A percentile compares a stretch with the other conserved stretches of the same genome.
These are phyloP conservation scores for Cecropterus lyciades DNA, from an alignment of 1,140 invertebrate genomes.

Conservation along the genomic window DNA sequence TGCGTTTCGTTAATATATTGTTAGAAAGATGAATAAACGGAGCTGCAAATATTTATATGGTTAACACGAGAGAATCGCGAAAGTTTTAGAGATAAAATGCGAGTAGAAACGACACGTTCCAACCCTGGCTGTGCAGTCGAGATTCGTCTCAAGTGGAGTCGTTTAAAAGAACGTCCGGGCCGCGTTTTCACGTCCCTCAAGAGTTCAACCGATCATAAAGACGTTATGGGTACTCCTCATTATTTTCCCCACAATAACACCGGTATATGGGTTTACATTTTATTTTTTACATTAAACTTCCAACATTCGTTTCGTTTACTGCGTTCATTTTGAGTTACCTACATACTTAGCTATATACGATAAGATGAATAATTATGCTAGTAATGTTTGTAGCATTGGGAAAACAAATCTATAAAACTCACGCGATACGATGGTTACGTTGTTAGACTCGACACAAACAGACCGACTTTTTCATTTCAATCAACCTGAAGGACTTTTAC, in stretches of 20 bases:
- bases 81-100: slow-evolving; percentile 54
- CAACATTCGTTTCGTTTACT: slow-evolving; percentile 3
- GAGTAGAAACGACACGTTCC: slow-evolving; percentile 50
- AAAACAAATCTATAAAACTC: neutral
- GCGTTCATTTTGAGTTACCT: neutral
- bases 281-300: slow-evolving; percentile 8
- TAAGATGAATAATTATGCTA: neutral
- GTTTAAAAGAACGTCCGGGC: slow-evolving; percentile 63
- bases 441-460: slow-evolving; percentile 1
- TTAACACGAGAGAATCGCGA: slow-evolving; percentile 35
- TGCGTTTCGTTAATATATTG: neutral
- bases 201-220: slow-evolving; percentile 49
- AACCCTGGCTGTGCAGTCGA: slow-evolving; percentile 48
- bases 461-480: slow-evolving; percentile 41
- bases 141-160: slow-evolving; percentile 67
- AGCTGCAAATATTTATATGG: slow-evolving; percentile 10
- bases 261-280: neutral
- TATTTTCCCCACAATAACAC: slow-evolving; percentile 33
- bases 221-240: slow-evolving; percentile 33
- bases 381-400: neutral
- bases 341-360: too few relatives aligned
- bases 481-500: slow-evolving; percentile 53
- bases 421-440: neutral
- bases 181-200: slow-evolving; percentile 49
- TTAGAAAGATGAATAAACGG: neutral